Percentiles rank a stretch among this genome's conserved stretches.
These are phyloP conservation scores for Diplodus sargus DNA, from an alignment of 2,797 vertebrate species.

Conservation along the genomic window DNA sequence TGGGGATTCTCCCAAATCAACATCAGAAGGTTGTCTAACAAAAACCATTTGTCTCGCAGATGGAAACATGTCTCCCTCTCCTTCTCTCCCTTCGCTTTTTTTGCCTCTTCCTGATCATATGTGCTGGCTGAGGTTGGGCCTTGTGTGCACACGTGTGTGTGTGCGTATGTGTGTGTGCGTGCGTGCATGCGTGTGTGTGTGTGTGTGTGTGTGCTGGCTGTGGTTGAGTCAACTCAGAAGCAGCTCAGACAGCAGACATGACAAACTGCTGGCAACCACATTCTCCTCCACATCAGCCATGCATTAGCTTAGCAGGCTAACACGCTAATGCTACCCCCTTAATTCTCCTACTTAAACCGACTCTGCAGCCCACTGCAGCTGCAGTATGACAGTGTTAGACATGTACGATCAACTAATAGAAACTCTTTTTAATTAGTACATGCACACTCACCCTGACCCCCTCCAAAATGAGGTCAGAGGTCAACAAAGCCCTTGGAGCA, in stretches of 20 bases:
- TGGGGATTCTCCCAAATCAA: conserved; percentile 85
- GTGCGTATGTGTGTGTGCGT: conserved; percentile 24
- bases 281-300: conserved; percentile 83
- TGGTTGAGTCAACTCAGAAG: conserved; percentile 83
- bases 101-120: conserved; percentile 77
- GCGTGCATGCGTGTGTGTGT: conserved; percentile 30
- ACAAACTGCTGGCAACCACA: conserved; percentile 87
- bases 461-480: conserved; percentile 34
- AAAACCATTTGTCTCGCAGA: conserved; percentile 87
- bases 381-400: conserved; percentile 21
- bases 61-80: conserved; percentile 78
- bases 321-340: conserved; percentile 48
- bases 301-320: conserved; percentile 82
- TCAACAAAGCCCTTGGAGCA: conserved; percentile 29
- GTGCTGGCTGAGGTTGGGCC: conserved; percentile 71
- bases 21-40: conserved; percentile 85
- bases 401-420: conserved; percentile 37
- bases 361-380: conserved; percentile 25
- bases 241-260: conserved; percentile 84
- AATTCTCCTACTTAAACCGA: conserved; percentile 16
- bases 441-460: conserved; percentile 19
- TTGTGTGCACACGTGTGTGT: conserved; percentile 39
- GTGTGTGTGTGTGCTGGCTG: conserved; percentile 73
- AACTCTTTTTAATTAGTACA: conserved; percentile 36
- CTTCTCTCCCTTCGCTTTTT: conserved; percentile 56